Base-by-base conservation (phyloP, 2,797 vertebrate species). In the Nyctalus aviator region DNA sequence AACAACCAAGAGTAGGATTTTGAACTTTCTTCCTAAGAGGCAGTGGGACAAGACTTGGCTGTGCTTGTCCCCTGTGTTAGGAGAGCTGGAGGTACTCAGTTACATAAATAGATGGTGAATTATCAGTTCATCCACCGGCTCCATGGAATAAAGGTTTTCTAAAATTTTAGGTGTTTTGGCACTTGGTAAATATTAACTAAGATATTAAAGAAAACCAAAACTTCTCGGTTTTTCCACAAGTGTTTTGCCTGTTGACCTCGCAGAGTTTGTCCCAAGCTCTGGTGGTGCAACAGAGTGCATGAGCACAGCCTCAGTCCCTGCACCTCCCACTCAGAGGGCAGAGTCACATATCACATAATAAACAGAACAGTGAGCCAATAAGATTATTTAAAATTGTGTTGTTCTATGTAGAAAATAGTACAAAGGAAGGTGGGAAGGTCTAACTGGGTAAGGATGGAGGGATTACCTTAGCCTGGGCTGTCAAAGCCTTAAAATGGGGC, bases 261-360 rank as follows among this genome's bases (percentile, higher is more conserved):
- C 0, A 68, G 75, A 64, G 6, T 13, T 57, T 37, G 20, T 73
- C 50, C 48, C 20, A 27, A 17, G 13, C 8, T 37, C 53, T n/a
- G 21, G 20, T 1, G 5, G 13, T 18, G 0, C 9, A n/a, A 2
- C 20, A 10, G 12, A 37, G n/a, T 2, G 27, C 0, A 1, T 69
- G 9, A 78, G 48, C 6, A 64, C 1, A 78, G 11, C 30, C 8
- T 82, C 4, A n/a, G 71, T 32, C 25, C 32, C 15, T 41, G n/a
- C 7, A 30, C 64, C 23, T 20, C 55, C 3, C 3, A 21, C 53
- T 72, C 21, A 55, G 55, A 30, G 14, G 64, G 20, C n/a, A 48
- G 30, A 72, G 32, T 13, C 27, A 27, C 27, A 30, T 62, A 30
- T 30, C 27, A 30, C 27, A 30, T 62, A 62, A 30, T 30, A 62